Conservation (phyloP, 92 coral and sea anemone species). For the Plumapathes pennacea region DNA sequence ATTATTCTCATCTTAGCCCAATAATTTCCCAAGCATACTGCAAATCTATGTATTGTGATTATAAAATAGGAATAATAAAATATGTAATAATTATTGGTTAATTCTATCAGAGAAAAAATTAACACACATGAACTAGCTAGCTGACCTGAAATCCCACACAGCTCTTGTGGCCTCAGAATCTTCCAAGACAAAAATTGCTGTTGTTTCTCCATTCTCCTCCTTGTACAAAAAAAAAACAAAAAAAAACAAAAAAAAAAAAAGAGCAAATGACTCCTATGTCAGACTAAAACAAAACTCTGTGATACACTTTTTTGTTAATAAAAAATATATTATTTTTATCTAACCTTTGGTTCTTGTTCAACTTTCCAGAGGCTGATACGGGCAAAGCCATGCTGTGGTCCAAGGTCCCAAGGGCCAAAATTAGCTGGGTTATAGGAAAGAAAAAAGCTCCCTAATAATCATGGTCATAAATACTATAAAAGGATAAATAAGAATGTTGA, state of each 20-base stretch:
- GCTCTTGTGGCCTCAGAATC: slow-evolving; percentile 62
- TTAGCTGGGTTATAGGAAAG: slow-evolving; percentile 60
- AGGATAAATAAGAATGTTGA: no score
- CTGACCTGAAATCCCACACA: slow-evolving; percentile 86
- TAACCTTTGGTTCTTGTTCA: slow-evolving; percentile 47
- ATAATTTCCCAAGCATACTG: no score
- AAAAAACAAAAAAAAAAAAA: neutral
- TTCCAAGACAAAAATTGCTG: slow-evolving; percentile 72
- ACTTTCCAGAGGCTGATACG: slow-evolving; percentile 79
- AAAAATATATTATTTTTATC: neutral
- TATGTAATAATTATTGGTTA: no score
- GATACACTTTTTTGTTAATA: neutral
- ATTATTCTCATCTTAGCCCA: no score
- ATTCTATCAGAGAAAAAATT: no score
- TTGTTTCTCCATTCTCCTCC: slow-evolving; percentile 64
- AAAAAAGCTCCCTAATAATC: neutral
- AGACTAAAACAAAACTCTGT: neutral
- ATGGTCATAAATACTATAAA: neutral
- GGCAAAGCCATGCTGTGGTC: slow-evolving; percentile 99
- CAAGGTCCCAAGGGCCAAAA: slow-evolving; percentile 95
- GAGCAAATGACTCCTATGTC: neutral
- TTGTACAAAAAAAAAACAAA: slow-evolving; percentile 10
- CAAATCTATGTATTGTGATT: no score
- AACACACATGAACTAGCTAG: no score
- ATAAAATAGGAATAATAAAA: no score